Evolutionary conservation across 2,888 invertebrate species (phyloP).

Genomic region (Leptogaster cylindrica): DNA sequence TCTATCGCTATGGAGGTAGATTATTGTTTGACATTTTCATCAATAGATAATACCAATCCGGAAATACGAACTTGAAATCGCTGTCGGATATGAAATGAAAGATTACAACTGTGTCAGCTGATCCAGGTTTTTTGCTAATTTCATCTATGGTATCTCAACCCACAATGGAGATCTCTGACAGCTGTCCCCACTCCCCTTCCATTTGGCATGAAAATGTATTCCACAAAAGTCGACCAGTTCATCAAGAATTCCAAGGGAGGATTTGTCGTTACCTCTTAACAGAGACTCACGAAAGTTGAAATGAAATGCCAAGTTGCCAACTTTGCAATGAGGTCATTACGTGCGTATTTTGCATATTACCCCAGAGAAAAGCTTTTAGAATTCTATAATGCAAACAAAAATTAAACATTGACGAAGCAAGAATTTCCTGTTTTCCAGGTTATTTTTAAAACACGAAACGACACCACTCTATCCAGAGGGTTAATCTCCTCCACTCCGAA

Average conservation of each 20-base stretch:
- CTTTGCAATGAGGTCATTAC: background rate
- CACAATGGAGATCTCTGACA: background rate
- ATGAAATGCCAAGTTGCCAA: background rate
- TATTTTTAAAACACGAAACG: conserved; percentile 22
- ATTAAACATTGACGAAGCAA: conserved; percentile 20
- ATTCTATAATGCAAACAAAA: conserved; percentile 16
- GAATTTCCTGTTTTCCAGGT: conserved; percentile 2
- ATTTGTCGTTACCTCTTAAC: conserved; percentile 14
- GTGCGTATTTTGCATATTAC: conserved; percentile 20
- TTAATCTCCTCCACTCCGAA: conserved; percentile 21
- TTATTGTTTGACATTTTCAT: background rate
- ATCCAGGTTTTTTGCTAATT: conserved; percentile 13
- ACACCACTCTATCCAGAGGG: conserved; percentile 2
- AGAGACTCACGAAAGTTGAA: conserved; percentile 16
- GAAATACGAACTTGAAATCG: background rate
- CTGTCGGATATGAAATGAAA: no score
- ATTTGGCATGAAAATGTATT: no score
- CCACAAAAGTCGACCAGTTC: conserved; percentile 1
- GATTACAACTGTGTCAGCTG: no score
- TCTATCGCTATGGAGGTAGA: background rate
- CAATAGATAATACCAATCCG: background rate
- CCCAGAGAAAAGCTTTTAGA: conserved; percentile 6
- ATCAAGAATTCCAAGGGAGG: background rate
- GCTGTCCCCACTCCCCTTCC: no score
- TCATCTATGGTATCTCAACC: background rate